A percentile compares a stretch with the other conserved stretches of the same genome.
phyloP scores from a whole-genome alignment of 2,888 invertebrate species.

The Smittia sp. region DNA sequence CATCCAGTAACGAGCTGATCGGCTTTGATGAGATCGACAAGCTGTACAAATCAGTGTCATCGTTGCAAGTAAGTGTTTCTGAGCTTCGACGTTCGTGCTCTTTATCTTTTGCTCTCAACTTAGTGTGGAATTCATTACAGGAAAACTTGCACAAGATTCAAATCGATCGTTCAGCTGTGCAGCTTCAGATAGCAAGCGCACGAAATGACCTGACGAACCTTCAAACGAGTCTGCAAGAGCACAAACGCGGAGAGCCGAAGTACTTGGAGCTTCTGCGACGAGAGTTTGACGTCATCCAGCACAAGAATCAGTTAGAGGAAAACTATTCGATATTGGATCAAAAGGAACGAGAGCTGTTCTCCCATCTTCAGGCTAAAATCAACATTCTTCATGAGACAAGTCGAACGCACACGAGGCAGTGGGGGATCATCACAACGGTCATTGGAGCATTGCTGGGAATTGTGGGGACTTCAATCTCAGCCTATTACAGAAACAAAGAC shows the following conservation, averaged over 20 bases:
- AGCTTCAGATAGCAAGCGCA: constrained; percentile 2
- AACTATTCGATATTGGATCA: constrained; percentile 6
- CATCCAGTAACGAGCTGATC: neutral
- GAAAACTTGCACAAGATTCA: constrained; percentile 16
- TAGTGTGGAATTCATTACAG: too few species aligned
- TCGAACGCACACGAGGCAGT: constrained; percentile 24
- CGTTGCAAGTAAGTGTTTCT: neutral
- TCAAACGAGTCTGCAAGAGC: constrained; percentile 18
- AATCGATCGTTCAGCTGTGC: neutral
- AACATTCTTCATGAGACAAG: constrained; percentile 34
- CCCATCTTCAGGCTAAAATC: constrained; percentile 28
- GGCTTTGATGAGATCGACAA: constrained; percentile 31
- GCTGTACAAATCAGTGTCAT: neutral
- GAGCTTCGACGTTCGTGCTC: neutral
- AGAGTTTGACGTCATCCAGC: constrained; percentile 25
- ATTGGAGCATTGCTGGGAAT: constrained; percentile 26
- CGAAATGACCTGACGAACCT: neutral
- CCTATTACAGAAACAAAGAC: constrained; percentile 32
- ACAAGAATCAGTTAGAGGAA: constrained; percentile 10
- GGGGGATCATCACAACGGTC: constrained; percentile 28
- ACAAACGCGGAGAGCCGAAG: constrained; percentile 3
- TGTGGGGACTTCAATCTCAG: constrained; percentile 19
- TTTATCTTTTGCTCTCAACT: neutral
- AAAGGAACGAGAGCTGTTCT: constrained; percentile 17
- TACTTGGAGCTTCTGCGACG: constrained; percentile 15